These are phyloP conservation scores for Idaea aversata DNA, from an alignment of 2,888 invertebrate species.

Conservation along the genomic window DNA sequence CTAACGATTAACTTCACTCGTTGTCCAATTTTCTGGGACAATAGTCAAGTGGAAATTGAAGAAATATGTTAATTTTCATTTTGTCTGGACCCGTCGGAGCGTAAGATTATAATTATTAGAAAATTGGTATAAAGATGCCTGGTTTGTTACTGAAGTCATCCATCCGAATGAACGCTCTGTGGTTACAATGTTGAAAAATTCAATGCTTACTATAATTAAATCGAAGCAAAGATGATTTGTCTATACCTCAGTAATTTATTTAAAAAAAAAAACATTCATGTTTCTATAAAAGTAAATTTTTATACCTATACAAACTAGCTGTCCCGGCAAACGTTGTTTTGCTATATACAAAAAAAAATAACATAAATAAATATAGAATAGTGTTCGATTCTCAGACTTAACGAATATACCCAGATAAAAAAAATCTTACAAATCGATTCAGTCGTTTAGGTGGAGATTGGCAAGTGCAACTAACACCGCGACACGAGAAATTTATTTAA, in stretches of 20 bases:
- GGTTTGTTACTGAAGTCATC: slow-evolving; percentile 48
- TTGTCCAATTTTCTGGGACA: slow-evolving; percentile 74
- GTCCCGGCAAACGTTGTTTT: too few relatives aligned
- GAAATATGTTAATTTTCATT: slow-evolving; percentile 75
- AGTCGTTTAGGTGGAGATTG: too few relatives aligned
- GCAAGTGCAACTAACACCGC: too few relatives aligned
- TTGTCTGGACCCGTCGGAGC: slow-evolving; percentile 69
- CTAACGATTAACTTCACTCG: slow-evolving; percentile 61
- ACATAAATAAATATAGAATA: too few relatives aligned
- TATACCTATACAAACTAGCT: too few relatives aligned
- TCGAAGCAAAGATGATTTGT: not conserved
- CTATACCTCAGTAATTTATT: not conserved
- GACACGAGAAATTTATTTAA: not conserved
- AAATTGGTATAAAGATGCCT: slow-evolving; percentile 59
- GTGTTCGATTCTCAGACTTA: too few relatives aligned
- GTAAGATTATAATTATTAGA: slow-evolving; percentile 77
- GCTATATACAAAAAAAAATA: too few relatives aligned
- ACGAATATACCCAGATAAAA: too few relatives aligned
- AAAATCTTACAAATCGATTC: too few relatives aligned
- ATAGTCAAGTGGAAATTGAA: slow-evolving; percentile 69
- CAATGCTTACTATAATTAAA: not conserved
- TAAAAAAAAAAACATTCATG: not conserved
- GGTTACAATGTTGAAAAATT: slow-evolving; percentile 16
- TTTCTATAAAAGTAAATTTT: too few relatives aligned
- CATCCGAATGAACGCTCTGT: slow-evolving; percentile 43